Evolutionary conservation across 1,140 invertebrate species (phyloP).

Genomic region (Panulirus ornatus): DNA sequence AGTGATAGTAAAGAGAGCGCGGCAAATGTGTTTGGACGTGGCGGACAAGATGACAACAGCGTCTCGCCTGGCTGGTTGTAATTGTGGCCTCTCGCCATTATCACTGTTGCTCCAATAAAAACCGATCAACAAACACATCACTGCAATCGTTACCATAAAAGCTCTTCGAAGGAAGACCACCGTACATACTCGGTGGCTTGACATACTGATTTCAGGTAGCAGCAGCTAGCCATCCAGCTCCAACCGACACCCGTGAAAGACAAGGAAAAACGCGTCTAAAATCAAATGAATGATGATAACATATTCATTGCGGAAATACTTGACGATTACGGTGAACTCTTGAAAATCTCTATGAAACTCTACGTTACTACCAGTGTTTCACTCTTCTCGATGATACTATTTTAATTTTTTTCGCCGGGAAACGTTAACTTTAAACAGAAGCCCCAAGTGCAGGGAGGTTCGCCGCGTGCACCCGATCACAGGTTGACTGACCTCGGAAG

Average conservation of each 20-base stretch:
- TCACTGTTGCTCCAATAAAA: neutral
- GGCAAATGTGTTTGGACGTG: neutral
- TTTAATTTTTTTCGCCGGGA: neutral
- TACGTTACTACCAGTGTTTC: too few species aligned
- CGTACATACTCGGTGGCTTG: neutral
- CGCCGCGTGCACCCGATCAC: neutral
- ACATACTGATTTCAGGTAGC: neutral
- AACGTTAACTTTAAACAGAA: neutral
- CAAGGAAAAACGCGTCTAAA: too few species aligned
- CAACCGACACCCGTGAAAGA: too few species aligned
- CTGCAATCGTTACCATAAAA: neutral
- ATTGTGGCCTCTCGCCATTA: neutral
- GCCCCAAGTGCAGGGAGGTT: neutral
- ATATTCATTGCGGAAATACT: too few species aligned
- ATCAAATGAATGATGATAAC: too few species aligned
- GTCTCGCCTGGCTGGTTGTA: neutral
- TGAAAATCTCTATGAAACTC: too few species aligned
- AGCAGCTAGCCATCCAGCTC: too few species aligned
- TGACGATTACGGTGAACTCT: too few species aligned
- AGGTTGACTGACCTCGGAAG: neutral
- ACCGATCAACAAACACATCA: neutral
- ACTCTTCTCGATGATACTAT: neutral
- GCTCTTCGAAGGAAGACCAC: neutral
- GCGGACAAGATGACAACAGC: too few species aligned
- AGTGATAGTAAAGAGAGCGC: constrained; percentile 23